phyloP scores from a whole-genome alignment of 2,797 vertebrate genomes.

The Alauda arvensis region DNA sequence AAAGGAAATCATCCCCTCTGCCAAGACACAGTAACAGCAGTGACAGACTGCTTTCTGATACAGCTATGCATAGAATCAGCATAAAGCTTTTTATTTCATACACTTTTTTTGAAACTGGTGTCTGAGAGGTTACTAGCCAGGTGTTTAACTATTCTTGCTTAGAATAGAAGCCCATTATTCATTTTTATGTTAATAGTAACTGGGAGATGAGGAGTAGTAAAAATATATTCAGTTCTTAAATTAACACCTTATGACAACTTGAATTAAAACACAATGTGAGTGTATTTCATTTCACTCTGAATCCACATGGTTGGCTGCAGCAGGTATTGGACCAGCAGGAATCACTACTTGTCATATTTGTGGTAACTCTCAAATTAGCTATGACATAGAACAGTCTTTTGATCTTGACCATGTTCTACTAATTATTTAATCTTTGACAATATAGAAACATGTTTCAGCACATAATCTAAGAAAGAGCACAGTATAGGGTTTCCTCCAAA shows the following conservation, averaged over 20 bases:
- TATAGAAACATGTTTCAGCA: conserved; percentile 40
- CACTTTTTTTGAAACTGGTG: not conserved
- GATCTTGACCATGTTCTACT: conserved; percentile 67
- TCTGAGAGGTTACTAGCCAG: conserved; percentile 17
- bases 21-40: not conserved
- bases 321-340: conserved; percentile 43
- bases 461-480: conserved; percentile 27
- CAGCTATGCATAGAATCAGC: not conserved
- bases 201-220: conserved; percentile 20
- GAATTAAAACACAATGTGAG: conserved; percentile 31
- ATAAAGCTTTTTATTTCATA: not conserved
- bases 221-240: conserved; percentile 44
- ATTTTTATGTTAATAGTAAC: conserved; percentile 26
- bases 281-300: conserved; percentile 31
- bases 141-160: conserved; percentile 30
- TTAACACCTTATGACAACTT: conserved; percentile 39
- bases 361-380: conserved; percentile 57
- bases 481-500: conserved; percentile 34
- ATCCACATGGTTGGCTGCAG: not conserved
- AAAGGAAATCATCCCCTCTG: fast-evolving
- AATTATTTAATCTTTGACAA: conserved; percentile 72
- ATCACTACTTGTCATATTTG: conserved; percentile 36
- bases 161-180: conserved; percentile 30
- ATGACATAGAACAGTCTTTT: conserved; percentile 60
- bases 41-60: not conserved